Evolutionary conservation across 2,113 vertebrate species (phyloP).

Genomic region (Furnarius figulus): DNA sequence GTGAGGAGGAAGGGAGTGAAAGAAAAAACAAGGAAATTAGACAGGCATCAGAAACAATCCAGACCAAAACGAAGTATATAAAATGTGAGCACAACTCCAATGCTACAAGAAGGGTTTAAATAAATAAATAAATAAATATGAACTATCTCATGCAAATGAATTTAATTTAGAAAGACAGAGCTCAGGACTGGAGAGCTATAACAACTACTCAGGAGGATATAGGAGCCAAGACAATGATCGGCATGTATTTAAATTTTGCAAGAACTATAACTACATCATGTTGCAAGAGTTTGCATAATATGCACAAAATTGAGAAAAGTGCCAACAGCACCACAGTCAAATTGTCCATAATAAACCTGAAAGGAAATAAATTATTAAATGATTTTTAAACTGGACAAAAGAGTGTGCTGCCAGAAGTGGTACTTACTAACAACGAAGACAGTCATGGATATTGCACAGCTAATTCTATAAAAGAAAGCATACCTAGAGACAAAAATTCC

Average conservation of each 20-base stretch:
- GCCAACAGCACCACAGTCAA: not conserved
- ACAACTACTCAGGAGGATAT: not conserved
- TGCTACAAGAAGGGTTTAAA: not conserved
- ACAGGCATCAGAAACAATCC: not conserved
- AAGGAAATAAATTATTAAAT: not conserved
- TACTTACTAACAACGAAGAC: not conserved
- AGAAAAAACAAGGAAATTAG: not conserved
- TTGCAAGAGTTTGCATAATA: not conserved
- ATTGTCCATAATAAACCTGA: not conserved
- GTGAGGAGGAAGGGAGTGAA: not conserved
- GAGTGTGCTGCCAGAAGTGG: not conserved
- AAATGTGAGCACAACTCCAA: not conserved
- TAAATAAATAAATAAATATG: not conserved
- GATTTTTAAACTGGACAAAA: not conserved
- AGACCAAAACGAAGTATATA: not conserved
- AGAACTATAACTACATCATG: not conserved
- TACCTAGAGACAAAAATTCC: not conserved
- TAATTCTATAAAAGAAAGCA: not conserved
- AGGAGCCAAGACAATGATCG: not conserved
- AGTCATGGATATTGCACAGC: not conserved
- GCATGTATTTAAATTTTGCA: not conserved
- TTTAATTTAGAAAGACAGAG: not conserved
- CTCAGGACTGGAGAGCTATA: not conserved
- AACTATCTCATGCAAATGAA: not conserved
- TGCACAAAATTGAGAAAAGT: not conserved